These are phyloP conservation scores for Strix uralensis DNA, from an alignment of 2,113 vertebrate species.

Conservation along the genomic window DNA sequence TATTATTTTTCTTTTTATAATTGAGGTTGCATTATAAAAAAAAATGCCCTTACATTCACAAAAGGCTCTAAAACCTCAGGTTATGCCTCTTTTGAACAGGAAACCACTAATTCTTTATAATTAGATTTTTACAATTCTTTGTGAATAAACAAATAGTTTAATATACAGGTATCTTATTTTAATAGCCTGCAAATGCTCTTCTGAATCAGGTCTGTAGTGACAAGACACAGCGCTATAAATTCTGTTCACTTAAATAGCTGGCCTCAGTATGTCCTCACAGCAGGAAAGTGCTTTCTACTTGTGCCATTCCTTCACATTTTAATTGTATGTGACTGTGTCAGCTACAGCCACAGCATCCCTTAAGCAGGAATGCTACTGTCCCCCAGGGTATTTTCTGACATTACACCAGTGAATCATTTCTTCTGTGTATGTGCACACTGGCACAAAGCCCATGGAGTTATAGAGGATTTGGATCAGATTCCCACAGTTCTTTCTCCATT, in stretches of 20 bases:
- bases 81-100: background rate
- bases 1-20: background rate
- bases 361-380: background rate
- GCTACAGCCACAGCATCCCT: background rate
- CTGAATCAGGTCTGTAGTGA: background rate
- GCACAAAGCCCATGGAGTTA: slow-evolving; percentile 11
- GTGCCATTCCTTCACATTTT: background rate
- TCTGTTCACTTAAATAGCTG: background rate
- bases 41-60: background rate
- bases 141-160: background rate
- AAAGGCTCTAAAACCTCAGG: background rate
- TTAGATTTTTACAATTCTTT: background rate
- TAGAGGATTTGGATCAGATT: slow-evolving; percentile 6
- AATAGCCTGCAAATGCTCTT: background rate
- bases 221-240: background rate
- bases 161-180: background rate
- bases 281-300: background rate
- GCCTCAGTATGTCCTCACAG: background rate
- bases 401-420: slow-evolving; percentile 1
- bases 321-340: background rate
- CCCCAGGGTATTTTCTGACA: background rate
- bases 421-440: background rate
- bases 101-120: background rate
- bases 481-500: slow-evolving; percentile 14
- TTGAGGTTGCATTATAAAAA: background rate